Percentiles rank a stretch among this genome's conserved stretches.
These are phyloP conservation scores for Tachina fera DNA, from an alignment of 2,888 invertebrate species.

Conservation along the genomic window DNA sequence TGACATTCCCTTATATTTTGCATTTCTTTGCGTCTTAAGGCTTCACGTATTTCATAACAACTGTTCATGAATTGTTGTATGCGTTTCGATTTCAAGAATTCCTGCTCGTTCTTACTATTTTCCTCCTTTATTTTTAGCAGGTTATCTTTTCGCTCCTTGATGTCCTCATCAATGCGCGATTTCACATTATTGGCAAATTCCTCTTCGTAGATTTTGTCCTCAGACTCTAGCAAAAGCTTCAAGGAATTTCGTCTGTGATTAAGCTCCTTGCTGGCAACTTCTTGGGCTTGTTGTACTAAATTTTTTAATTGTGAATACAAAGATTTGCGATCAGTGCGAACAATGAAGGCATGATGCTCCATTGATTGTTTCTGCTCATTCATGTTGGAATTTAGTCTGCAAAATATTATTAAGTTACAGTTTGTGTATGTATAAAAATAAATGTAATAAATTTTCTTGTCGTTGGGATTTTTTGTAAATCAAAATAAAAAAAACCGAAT, in stretches of 20 bases:
- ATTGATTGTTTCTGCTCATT: conserved; percentile 54
- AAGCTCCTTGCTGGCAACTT: conserved; percentile 76
- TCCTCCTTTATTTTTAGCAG: conserved; percentile 77
- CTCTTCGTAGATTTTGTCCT: conserved; percentile 78
- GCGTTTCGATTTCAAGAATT: conserved; percentile 77
- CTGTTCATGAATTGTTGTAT: conserved; percentile 79
- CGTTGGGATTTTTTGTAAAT: neutral
- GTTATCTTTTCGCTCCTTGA: conserved; percentile 77
- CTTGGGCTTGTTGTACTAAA: conserved; percentile 78
- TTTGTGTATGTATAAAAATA: conserved; percentile 26
- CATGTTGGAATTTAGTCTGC: conserved; percentile 57
- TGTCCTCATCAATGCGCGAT: conserved; percentile 78
- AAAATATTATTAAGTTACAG: conserved; percentile 21
- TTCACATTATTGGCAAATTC: conserved; percentile 79
- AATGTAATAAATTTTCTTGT: conserved; percentile 6
- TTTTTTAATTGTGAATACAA: conserved; percentile 77
- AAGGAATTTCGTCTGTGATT: conserved; percentile 75
- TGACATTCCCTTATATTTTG: conserved; percentile 76
- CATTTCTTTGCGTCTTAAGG: conserved; percentile 76
- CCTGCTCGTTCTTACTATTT: conserved; percentile 72
- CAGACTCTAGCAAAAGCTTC: conserved; percentile 75
- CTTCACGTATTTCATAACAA: conserved; percentile 80
- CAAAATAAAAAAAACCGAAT: neutral
- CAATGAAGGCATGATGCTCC: conserved; percentile 76
- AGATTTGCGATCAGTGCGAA: conserved; percentile 78